A percentile compares a stretch with the other conserved stretches of the same genome.
These are phyloP conservation scores for Triplophysa rosa DNA, from an alignment of 2,113 vertebrate species.

Conservation along the genomic window DNA sequence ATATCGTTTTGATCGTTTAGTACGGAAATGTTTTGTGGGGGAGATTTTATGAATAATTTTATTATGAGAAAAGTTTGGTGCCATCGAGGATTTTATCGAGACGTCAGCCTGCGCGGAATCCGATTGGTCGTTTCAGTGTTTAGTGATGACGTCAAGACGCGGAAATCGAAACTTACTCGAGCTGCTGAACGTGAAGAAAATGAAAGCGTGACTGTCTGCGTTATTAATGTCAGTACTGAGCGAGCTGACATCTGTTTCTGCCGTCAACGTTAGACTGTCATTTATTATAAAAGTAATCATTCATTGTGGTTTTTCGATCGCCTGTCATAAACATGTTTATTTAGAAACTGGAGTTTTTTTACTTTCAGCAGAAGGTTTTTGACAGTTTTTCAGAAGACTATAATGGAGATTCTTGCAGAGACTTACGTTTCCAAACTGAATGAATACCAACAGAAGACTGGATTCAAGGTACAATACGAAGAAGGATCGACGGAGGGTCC, in stretches of 20 bases:
- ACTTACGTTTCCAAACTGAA: constrained; percentile 59
- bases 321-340: no score
- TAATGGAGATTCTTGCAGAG: neutral
- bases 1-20: no score
- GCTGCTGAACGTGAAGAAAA: neutral
- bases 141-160: neutral
- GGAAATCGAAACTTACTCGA: constrained; percentile 37
- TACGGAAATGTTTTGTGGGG: no score
- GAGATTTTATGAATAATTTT: no score
- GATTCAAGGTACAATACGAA: constrained; percentile 31
- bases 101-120: neutral
- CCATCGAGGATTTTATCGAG: no score
- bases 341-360: neutral
- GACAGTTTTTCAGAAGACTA: neutral
- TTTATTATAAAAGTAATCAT: no score
- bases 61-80: neutral
- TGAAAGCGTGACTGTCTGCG: neutral
- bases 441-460: constrained; percentile 46
- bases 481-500: constrained; percentile 59
- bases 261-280: no score
- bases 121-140: neutral
- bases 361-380: neutral
- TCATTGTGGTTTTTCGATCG: no score
- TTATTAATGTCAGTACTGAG: no score
- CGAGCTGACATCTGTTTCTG: no score